phyloP scores from a whole-genome alignment of 2,113 vertebrate genomes.

The Lagopus leucura region DNA sequence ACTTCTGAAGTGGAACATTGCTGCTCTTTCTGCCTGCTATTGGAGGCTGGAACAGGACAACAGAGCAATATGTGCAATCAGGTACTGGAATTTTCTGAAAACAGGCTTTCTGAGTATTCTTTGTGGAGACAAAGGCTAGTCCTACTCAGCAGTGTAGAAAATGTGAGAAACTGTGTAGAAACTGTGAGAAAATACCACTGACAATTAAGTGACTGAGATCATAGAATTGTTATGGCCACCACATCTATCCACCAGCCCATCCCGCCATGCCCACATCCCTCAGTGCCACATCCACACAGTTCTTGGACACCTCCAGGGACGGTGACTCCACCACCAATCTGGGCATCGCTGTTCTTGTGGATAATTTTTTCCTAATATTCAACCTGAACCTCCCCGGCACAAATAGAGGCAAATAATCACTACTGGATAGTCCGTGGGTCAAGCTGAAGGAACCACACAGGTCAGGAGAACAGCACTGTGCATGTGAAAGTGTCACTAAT shows the following conservation, averaged over 20 bases:
- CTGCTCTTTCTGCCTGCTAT: background rate
- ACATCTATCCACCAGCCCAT: too few species aligned
- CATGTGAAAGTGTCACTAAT: background rate
- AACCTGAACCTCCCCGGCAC: too few species aligned
- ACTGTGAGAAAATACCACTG: background rate
- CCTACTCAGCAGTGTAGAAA: background rate
- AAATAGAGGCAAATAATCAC: background rate
- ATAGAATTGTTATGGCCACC: too few species aligned
- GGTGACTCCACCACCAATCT: too few species aligned
- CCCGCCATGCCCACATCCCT: too few species aligned
- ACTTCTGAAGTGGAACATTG: accelerated
- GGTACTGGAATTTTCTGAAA: background rate
- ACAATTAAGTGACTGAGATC: background rate
- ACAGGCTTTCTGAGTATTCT: background rate
- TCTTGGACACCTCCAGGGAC: too few species aligned
- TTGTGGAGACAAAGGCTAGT: background rate
- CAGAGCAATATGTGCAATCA: background rate
- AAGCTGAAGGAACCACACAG: background rate
- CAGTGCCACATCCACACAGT: too few species aligned
- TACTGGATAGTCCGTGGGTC: background rate
- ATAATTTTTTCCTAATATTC: too few species aligned
- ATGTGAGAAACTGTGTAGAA: too few species aligned
- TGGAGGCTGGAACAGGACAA: background rate
- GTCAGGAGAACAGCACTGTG: too few species aligned
- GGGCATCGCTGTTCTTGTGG: too few species aligned